These are phyloP conservation scores for Heliconius nattereri DNA, from an alignment of 1,140 invertebrate species.

Conservation along the genomic window DNA sequence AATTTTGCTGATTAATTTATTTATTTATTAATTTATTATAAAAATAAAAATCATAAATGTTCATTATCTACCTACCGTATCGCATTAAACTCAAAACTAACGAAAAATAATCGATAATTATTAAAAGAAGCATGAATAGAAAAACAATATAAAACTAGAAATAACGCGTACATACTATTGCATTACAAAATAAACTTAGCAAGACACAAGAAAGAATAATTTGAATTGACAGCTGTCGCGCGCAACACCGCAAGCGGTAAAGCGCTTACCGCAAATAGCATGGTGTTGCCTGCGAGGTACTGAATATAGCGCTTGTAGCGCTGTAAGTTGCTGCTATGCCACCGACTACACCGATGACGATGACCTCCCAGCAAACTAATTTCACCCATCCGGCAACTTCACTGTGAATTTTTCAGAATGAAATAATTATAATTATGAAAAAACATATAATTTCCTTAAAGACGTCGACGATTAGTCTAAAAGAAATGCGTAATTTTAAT, in stretches of 20 bases:
- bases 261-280: slow-evolving; percentile 60
- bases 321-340: slow-evolving; percentile 83
- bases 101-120: neutral
- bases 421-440: no score
- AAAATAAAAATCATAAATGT: neutral
- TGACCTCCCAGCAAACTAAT: slow-evolving; percentile 81
- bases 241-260: neutral
- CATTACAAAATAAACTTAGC: slow-evolving; percentile 1
- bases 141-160: neutral
- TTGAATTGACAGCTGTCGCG: neutral
- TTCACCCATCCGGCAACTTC: slow-evolving; percentile 62
- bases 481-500: no score
- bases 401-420: slow-evolving; percentile 39
- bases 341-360: slow-evolving; percentile 83
- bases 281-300: slow-evolving; percentile 64
- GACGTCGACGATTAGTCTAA: no score
- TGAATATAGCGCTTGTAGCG: slow-evolving; percentile 82
- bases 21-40: no score
- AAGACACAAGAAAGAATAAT: neutral
- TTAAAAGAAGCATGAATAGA: neutral
- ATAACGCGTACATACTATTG: neutral
- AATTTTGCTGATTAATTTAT: neutral
- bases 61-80: neutral
- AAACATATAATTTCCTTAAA: no score
- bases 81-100: neutral